These are phyloP conservation scores for Centropristis striata DNA, from an alignment of 2,113 vertebrate genomes.

Conservation along the genomic window DNA sequence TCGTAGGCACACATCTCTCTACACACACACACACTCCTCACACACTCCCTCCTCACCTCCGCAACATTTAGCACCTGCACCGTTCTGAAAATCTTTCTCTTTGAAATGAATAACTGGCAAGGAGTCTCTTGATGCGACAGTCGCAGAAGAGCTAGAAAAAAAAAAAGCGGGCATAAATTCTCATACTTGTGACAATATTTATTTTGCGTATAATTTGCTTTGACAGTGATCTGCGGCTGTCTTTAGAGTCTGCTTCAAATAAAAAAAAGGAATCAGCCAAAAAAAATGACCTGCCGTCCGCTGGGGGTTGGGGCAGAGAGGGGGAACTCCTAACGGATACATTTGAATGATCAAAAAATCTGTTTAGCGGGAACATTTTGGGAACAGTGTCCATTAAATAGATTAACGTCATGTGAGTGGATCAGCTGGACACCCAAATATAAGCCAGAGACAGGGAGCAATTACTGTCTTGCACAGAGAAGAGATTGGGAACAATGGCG, in stretches of 20 bases:
- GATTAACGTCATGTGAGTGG: constrained; percentile 80
- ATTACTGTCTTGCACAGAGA: constrained; percentile 71
- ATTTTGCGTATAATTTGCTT: constrained; percentile 66
- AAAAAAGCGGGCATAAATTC: constrained; percentile 38
- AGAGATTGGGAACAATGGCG: constrained; percentile 78
- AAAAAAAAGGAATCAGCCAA: not conserved
- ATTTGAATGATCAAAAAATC: constrained; percentile 71
- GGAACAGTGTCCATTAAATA: constrained; percentile 81
- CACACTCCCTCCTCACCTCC: constrained; percentile 66
- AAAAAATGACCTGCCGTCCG: constrained; percentile 24
- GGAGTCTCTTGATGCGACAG: constrained; percentile 65
- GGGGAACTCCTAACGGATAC: constrained; percentile 65
- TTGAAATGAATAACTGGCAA: constrained; percentile 68
- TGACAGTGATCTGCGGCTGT: constrained; percentile 70
- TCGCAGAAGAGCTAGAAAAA: constrained; percentile 19
- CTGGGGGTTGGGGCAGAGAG: constrained; percentile 20
- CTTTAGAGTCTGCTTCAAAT: constrained; percentile 47
- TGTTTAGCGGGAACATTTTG: constrained; percentile 67
- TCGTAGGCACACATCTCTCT: constrained; percentile 53
- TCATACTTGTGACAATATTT: constrained; percentile 65
- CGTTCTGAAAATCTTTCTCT: constrained; percentile 63
- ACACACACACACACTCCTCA: constrained; percentile 52
- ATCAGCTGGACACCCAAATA: constrained; percentile 82
- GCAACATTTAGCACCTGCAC: constrained; percentile 74
- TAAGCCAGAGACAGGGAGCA: constrained; percentile 75